phyloP scores from a whole-genome alignment of 1,140 invertebrate genomes.

The Phocides pigmalion region DNA sequence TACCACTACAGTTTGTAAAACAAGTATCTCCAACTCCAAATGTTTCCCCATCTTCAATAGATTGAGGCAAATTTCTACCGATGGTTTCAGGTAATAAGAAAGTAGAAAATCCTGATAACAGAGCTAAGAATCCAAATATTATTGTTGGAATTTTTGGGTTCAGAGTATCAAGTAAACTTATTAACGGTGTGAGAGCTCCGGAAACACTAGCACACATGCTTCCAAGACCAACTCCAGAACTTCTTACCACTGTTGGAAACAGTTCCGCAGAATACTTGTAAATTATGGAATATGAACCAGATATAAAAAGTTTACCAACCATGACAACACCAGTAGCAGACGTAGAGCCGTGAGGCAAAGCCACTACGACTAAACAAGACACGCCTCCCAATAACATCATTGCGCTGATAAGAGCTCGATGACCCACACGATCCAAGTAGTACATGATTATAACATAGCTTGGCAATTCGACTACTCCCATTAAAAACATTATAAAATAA shows the following conservation, averaged over 20 bases:
- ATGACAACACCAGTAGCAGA: conserved; percentile 85
- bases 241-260: conserved; percentile 93
- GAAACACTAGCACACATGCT: conserved; percentile 95
- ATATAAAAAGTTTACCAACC: conserved; percentile 92
- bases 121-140: conserved; percentile 89
- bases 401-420: conserved; percentile 88
- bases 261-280: conserved; percentile 96
- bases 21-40: conserved; percentile 92
- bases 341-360: conserved; percentile 85
- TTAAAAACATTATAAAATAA: conserved; percentile 91
- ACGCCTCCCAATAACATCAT: conserved; percentile 90
- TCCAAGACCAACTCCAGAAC: conserved; percentile 93
- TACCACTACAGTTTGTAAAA: conserved; percentile 92
- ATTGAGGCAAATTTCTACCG: conserved; percentile 91
- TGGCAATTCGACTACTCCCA: conserved; percentile 92
- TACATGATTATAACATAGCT: conserved; percentile 89
- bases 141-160: conserved; percentile 89
- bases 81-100: conserved; percentile 93
- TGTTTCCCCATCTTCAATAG: conserved; percentile 92
- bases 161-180: conserved; percentile 87
- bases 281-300: conserved; percentile 93
- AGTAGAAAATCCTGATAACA: conserved; percentile 89
- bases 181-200: conserved; percentile 91
- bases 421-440: conserved; percentile 88
- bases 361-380: conserved; percentile 87